Evolutionary conservation across 2,888 invertebrate genomes (phyloP).

Genomic region (Cerastis leucographa): DNA sequence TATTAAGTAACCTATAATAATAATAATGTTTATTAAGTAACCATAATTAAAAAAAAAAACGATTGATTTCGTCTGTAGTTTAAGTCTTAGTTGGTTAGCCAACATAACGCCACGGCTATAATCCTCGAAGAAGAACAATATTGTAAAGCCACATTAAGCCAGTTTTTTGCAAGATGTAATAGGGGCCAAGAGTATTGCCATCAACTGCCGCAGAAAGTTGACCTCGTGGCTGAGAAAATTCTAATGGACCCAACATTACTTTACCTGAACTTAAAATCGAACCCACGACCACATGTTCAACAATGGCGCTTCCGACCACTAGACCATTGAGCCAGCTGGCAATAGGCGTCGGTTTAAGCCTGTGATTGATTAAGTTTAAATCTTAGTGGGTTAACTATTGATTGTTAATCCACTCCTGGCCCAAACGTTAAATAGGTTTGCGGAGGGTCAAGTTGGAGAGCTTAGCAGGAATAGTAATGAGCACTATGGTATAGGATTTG

Average conservation of each 20-base stretch:
- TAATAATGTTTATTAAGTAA: too few species aligned
- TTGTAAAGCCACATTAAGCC: not conserved
- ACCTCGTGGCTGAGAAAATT: not conserved
- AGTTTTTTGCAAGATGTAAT: too few species aligned
- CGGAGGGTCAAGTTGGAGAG: conserved; percentile 10
- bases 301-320: too few species aligned
- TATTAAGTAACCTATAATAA: too few species aligned
- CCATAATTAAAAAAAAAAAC: too few species aligned
- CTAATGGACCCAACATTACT: not conserved
- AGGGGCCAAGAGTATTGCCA: not conserved
- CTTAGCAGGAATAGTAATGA: conserved; percentile 41
- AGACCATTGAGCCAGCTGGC: not conserved
- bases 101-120: not conserved
- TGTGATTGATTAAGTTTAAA: conserved; percentile 45
- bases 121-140: not conserved
- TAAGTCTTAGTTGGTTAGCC: conserved; percentile 13
- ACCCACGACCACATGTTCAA: not conserved
- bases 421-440: conserved; percentile 28
- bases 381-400: conserved; percentile 22
- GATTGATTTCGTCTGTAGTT: conserved; percentile 38
- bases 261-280: not conserved
- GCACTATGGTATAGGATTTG: conserved; percentile 13
- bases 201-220: not conserved
- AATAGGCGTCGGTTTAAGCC: conserved; percentile 1
- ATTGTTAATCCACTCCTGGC: conserved; percentile 32